These are phyloP conservation scores for Megamerina dolium DNA, from an alignment of 2,888 invertebrate genomes.

Conservation along the genomic window DNA sequence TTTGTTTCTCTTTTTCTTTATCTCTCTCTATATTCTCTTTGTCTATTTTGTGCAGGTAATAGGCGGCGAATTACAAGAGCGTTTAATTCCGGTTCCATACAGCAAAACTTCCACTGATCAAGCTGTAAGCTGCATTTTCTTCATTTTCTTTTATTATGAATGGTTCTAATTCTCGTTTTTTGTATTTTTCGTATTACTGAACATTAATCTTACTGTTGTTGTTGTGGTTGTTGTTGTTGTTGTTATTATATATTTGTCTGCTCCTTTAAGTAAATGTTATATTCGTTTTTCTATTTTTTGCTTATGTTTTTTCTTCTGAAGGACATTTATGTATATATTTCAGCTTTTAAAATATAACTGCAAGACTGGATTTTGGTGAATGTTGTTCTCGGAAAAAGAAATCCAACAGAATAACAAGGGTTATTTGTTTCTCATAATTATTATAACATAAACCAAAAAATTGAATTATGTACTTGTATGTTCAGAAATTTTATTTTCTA, in stretches of 20 bases:
- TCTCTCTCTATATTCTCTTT: no score
- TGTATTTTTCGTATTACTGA: neutral
- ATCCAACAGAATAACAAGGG: no score
- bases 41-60: slow-evolving; percentile 99
- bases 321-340: no score
- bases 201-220: no score
- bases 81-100: slow-evolving; percentile 99
- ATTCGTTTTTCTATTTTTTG: neutral
- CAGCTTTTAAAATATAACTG: no score
- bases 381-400: no score
- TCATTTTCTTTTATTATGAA: neutral
- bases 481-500: no score
- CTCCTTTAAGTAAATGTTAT: neutral
- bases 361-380: no score
- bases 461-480: no score
- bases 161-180: slow-evolving; percentile 2
- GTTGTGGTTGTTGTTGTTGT: neutral
- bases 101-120: slow-evolving; percentile 99
- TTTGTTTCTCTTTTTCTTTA: slow-evolving; percentile 41
- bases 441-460: no score
- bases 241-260: neutral
- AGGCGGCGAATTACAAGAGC: slow-evolving; percentile 99
- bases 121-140: slow-evolving; percentile 90
- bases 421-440: no score
- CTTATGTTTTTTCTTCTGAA: neutral